Evolutionary conservation across 2,113 vertebrate genomes (phyloP).

Genomic region (Strix uralensis): DNA sequence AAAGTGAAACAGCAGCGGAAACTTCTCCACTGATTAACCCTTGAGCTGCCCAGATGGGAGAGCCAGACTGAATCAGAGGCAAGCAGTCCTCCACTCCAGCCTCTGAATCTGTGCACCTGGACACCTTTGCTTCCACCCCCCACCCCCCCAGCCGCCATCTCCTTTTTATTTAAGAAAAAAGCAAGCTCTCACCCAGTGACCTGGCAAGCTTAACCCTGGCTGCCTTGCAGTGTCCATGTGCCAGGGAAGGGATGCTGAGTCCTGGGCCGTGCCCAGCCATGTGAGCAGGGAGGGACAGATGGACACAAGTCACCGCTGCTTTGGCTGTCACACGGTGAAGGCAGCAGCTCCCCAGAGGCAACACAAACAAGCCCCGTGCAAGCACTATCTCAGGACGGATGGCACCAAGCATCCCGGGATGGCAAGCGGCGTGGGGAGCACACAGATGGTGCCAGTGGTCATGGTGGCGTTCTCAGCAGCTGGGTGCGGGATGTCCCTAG

Average conservation of each 20-base stretch:
- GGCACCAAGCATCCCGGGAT: neutral
- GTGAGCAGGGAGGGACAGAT: neutral
- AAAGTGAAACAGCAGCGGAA: neutral
- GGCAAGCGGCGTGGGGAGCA: rapidly evolving
- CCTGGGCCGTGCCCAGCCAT: rapidly evolving
- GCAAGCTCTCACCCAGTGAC: neutral
- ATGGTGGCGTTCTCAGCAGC: neutral
- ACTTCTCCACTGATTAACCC: neutral
- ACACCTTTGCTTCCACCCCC: neutral
- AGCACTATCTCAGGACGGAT: neutral
- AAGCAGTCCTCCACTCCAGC: neutral
- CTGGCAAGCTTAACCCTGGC: neutral
- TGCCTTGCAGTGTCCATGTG: neutral
- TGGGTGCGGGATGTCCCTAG: neutral
- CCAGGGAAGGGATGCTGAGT: neutral
- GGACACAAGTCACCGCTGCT: neutral
- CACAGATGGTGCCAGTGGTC: rapidly evolving
- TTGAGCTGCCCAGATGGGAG: neutral
- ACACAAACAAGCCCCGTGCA: rapidly evolving
- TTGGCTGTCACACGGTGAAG: rapidly evolving
- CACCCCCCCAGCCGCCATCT: no score
- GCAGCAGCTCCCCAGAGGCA: neutral
- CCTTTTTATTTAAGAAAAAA: neutral
- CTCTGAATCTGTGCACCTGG: neutral
- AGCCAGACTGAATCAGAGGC: neutral